Conservation (phyloP, 2,797 vertebrate species). For the Pteropus rufus region DNA sequence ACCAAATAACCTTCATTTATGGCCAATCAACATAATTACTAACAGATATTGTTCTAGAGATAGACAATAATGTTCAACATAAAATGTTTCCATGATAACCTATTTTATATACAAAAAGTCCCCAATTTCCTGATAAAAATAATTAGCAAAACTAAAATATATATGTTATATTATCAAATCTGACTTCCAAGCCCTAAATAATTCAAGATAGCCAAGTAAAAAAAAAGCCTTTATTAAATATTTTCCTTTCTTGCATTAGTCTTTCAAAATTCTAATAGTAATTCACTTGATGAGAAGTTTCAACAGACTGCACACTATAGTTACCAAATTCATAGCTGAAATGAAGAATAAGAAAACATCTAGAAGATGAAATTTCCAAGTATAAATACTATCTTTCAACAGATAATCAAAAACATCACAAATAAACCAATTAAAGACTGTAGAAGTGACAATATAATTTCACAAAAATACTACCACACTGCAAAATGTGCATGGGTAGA, state of each 20-base stretch:
- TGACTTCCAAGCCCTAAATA: conserved; percentile 65
- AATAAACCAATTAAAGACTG: conserved; percentile 22
- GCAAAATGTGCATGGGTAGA: background rate
- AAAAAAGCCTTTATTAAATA: conserved; percentile 14
- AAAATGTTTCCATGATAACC: conserved; percentile 12
- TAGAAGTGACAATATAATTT: conserved; percentile 47
- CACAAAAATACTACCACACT: background rate
- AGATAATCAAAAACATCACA: conserved; percentile 18
- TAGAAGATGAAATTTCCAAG: background rate
- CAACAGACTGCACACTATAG: background rate
- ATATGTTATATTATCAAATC: background rate
- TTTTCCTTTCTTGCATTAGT: conserved; percentile 44
- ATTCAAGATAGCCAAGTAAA: conserved; percentile 46
- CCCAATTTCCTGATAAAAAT: conserved; percentile 31
- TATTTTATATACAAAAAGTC: conserved; percentile 16
- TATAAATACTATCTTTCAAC: conserved; percentile 32
- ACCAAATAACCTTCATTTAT: conserved; percentile 41
- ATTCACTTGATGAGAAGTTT: background rate
- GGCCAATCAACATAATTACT: conserved; percentile 36
- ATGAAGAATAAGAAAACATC: conserved; percentile 49
- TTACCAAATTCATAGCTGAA: conserved; percentile 38
- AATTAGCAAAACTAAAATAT: conserved; percentile 61
- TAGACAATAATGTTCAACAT: background rate
- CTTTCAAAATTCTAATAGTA: conserved; percentile 61
- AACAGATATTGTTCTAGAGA: conserved; percentile 26